Evolutionary conservation across 2,113 vertebrate species (phyloP).

Genomic region (Atrichornis clamosus): DNA sequence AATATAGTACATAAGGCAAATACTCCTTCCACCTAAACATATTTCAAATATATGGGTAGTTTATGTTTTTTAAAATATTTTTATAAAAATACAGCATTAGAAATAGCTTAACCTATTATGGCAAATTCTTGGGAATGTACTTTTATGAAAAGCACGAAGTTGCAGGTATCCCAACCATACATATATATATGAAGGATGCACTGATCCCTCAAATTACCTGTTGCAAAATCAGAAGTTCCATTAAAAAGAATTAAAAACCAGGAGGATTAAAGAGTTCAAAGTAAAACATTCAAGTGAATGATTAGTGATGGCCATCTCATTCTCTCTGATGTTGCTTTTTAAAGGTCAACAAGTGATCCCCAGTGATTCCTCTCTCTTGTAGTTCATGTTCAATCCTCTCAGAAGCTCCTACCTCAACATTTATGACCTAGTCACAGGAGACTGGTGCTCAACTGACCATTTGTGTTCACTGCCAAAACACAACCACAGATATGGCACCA

Average conservation of each 20-base stretch:
- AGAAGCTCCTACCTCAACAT: not conserved
- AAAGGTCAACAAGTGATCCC: not conserved
- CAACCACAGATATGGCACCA: accelerated
- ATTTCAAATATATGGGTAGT: not conserved
- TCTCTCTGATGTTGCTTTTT: not conserved
- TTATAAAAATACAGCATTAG: not conserved
- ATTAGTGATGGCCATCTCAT: not conserved
- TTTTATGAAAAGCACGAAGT: not conserved
- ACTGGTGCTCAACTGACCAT: not conserved
- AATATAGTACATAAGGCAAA: not conserved
- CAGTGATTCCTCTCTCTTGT: not conserved
- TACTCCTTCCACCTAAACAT: not conserved
- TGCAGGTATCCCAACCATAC: not conserved
- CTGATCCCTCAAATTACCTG: not conserved
- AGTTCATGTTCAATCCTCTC: not conserved
- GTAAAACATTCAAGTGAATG: not conserved
- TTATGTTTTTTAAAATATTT: not conserved
- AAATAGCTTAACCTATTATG: not conserved
- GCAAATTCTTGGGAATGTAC: not conserved
- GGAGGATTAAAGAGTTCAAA: not conserved
- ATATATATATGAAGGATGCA: not conserved
- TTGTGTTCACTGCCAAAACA: not conserved
- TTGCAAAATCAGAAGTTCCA: not conserved
- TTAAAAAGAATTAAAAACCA: not conserved
- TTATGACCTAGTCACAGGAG: not conserved